phyloP scores from a whole-genome alignment of 2,797 vertebrate species.

The Acomys russatus region DNA sequence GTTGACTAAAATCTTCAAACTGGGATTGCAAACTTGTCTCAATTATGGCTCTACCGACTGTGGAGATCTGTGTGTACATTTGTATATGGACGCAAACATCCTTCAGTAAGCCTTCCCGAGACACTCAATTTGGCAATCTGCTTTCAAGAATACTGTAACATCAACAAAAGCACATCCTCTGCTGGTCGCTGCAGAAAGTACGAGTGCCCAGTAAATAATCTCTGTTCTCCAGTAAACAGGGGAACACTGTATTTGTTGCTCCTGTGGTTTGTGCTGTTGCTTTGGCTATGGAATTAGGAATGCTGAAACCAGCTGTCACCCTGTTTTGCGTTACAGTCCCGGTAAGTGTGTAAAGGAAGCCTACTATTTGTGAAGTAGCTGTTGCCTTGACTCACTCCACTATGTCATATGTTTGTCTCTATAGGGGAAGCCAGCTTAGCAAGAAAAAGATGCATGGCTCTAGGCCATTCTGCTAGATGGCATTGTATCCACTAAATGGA shows the following conservation, averaged over 20 bases:
- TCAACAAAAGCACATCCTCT: slow-evolving; percentile 70
- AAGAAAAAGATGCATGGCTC: not conserved
- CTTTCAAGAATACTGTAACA: slow-evolving; percentile 16
- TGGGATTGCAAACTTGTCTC: slow-evolving; percentile 75
- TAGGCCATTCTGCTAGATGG: not conserved
- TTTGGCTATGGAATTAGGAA: slow-evolving; percentile 41
- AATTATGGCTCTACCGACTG: slow-evolving; percentile 65
- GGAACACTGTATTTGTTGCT: not conserved
- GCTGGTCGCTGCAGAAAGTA: slow-evolving; percentile 63
- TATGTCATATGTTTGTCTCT: slow-evolving; percentile 43
- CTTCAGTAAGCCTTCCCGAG: slow-evolving; percentile 38
- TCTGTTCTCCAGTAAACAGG: not conserved
- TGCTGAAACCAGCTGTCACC: slow-evolving; percentile 25
- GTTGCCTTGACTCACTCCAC: not conserved
- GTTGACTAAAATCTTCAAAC: slow-evolving; percentile 69
- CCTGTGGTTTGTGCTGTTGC: slow-evolving; percentile 5
- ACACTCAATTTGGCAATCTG: slow-evolving; percentile 57
- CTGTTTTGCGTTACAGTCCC: not conserved
- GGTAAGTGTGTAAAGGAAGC: slow-evolving; percentile 13
- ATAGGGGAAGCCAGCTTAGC: not conserved
- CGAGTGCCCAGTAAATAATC: slow-evolving; percentile 48
- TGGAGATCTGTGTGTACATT: not conserved
- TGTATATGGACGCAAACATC: slow-evolving; percentile 36
- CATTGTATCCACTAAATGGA: not conserved
- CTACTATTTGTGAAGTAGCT: slow-evolving; percentile 21